These are phyloP conservation scores for Pseudocheirus occidentalis DNA, from an alignment of 2,797 vertebrate species.

Conservation along the genomic window DNA sequence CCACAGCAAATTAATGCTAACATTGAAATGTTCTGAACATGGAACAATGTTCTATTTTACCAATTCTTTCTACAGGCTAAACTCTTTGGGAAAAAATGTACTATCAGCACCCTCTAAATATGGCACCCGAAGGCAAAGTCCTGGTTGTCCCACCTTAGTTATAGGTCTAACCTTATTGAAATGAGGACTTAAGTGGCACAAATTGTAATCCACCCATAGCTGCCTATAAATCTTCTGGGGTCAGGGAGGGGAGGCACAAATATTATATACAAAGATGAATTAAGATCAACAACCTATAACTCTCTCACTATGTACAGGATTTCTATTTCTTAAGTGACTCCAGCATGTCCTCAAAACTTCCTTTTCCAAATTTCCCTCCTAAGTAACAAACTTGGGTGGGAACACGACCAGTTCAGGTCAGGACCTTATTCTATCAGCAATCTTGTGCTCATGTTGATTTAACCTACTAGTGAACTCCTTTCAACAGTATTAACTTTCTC, in stretches of 20 bases:
- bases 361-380: neutral
- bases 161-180: neutral
- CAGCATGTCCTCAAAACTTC: neutral
- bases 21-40: no score
- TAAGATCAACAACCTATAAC: neutral
- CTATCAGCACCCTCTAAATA: neutral
- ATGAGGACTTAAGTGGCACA: neutral
- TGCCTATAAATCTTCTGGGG: neutral
- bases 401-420: neutral
- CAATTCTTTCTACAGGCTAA: neutral
- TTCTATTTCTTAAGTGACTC: neutral
- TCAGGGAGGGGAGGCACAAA: neutral
- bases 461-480: neutral
- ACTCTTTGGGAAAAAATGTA: neutral
- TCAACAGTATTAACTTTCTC: neutral
- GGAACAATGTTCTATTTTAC: neutral
- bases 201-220: neutral
- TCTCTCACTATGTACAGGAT: neutral
- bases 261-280: neutral
- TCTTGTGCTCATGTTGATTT: neutral
- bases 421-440: neutral
- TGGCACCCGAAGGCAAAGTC: neutral
- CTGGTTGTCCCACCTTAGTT: neutral
- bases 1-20: neutral
- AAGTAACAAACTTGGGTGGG: neutral